Conservation (phyloP, 2,888 invertebrate species). For the Cephus nigrinus region DNA sequence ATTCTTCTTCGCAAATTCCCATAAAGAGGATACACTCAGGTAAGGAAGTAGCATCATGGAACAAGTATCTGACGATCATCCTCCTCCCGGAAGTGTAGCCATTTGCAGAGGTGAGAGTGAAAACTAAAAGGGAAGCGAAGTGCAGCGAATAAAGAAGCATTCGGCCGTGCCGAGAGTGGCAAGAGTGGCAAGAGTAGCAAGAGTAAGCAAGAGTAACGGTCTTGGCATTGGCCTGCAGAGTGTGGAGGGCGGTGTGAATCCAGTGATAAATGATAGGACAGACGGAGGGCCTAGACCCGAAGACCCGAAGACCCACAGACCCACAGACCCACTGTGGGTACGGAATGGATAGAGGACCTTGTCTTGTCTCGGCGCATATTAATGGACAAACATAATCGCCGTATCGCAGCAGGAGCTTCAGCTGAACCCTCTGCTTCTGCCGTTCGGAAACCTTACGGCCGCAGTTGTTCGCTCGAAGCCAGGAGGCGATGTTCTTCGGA, state of each 20-base stretch:
- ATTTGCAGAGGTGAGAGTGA: background rate
- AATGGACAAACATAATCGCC: conserved; percentile 64
- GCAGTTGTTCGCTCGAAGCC: conserved; percentile 55
- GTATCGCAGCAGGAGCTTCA: conserved; percentile 61
- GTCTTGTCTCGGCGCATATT: conserved; percentile 62
- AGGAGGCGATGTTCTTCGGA: conserved; percentile 49
- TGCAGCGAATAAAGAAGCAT: conserved; percentile 2
- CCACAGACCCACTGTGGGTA: conserved; percentile 44
- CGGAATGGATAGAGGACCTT: conserved; percentile 34
- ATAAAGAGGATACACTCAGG: background rate
- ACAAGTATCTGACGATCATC: background rate
- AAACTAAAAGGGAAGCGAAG: conserved; percentile 1
- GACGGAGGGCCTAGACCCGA: conserved; percentile 51
- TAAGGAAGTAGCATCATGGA: background rate
- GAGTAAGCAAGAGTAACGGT: conserved; percentile 19
- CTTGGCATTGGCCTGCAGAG: conserved; percentile 16
- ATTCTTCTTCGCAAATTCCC: background rate
- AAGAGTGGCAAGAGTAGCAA: conserved; percentile 1
- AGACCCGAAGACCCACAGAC: conserved; percentile 60
- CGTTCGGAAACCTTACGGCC: conserved; percentile 27
- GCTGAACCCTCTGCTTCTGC: conserved; percentile 42
- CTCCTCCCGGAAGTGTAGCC: background rate
- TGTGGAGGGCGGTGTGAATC: conserved; percentile 31
- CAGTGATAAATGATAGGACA: conserved; percentile 61
- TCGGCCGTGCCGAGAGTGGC: conserved; percentile 10